Percentiles rank a stretch among this genome's conserved stretches.
phyloP scores from a whole-genome alignment of 2,797 vertebrate genomes.

The Sorex maritimensis region DNA sequence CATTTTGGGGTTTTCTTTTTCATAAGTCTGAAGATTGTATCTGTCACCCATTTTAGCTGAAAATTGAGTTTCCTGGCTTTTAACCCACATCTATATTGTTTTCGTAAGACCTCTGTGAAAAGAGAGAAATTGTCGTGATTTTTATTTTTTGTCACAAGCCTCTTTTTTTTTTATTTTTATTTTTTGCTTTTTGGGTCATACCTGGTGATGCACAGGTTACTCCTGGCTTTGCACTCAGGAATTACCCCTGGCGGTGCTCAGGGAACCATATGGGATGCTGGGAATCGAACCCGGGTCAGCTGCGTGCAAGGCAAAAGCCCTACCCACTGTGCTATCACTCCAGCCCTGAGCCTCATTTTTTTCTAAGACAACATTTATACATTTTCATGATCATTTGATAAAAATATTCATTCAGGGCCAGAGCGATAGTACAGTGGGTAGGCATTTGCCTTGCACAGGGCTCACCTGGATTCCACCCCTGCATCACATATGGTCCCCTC shows the following conservation, averaged over 20 bases:
- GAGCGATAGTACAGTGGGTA: too few relatives aligned
- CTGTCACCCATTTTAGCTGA: conserved; percentile 18
- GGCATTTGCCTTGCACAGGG: too few relatives aligned
- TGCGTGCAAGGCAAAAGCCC: too few relatives aligned
- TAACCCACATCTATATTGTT: neutral
- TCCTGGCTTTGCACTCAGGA: too few relatives aligned
- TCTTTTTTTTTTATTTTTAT: neutral
- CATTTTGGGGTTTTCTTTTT: neutral
- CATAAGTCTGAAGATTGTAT: neutral
- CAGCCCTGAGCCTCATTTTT: neutral
- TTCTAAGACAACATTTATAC: neutral
- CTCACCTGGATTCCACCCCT: too few relatives aligned
- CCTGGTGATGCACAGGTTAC: too few relatives aligned
- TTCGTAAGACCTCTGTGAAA: conserved; percentile 16
- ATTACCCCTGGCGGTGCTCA: too few relatives aligned
- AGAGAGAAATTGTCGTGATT: conserved; percentile 15
- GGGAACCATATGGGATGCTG: too few relatives aligned
- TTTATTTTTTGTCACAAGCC: neutral
- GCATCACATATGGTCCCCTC: too few relatives aligned
- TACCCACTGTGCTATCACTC: too few relatives aligned
- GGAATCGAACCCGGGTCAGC: too few relatives aligned
- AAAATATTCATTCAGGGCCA: neutral
- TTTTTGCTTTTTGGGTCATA: too few relatives aligned
- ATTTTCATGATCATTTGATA: neutral
- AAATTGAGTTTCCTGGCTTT: conserved; percentile 2